Evolutionary conservation across 2,888 invertebrate genomes (phyloP).

Genomic region (Lycocerus yunnanus): DNA sequence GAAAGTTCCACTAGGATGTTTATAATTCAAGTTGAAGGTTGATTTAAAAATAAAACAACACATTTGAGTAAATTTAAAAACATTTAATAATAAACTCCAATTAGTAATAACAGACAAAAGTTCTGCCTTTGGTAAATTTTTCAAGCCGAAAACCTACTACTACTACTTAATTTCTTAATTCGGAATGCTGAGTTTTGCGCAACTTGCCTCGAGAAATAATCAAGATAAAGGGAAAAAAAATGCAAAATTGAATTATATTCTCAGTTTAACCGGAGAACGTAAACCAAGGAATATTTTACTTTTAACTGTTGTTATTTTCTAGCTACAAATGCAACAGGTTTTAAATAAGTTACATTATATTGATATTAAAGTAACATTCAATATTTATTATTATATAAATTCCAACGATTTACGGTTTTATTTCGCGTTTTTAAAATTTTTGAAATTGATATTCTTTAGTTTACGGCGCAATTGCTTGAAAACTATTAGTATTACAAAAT

Average conservation of each 20-base stretch:
- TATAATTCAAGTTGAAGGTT: not conserved
- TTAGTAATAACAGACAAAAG: not conserved
- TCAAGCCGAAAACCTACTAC: no score
- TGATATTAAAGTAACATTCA: not conserved
- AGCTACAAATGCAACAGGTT: not conserved
- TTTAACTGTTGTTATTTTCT: not conserved
- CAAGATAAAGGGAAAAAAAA: not conserved
- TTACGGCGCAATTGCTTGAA: no score
- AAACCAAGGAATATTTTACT: not conserved
- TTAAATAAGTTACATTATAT: not conserved
- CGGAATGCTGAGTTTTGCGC: not conserved
- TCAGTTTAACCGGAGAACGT: not conserved
- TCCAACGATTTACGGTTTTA: no score
- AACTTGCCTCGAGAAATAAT: not conserved
- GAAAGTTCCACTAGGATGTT: not conserved
- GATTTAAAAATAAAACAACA: not conserved
- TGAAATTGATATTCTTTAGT: no score
- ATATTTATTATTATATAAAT: no score
- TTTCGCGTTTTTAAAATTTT: no score
- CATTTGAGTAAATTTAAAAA: no score
- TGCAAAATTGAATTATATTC: not conserved
- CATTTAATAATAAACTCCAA: not conserved
- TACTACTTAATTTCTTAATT: not conserved
- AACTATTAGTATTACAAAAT: no score
- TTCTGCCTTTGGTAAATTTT: no score